A percentile compares a stretch with the other conserved stretches of the same genome.
Evolutionary conservation across 2,113 vertebrate species (phyloP).

Genomic region (Vidua macroura): DNA sequence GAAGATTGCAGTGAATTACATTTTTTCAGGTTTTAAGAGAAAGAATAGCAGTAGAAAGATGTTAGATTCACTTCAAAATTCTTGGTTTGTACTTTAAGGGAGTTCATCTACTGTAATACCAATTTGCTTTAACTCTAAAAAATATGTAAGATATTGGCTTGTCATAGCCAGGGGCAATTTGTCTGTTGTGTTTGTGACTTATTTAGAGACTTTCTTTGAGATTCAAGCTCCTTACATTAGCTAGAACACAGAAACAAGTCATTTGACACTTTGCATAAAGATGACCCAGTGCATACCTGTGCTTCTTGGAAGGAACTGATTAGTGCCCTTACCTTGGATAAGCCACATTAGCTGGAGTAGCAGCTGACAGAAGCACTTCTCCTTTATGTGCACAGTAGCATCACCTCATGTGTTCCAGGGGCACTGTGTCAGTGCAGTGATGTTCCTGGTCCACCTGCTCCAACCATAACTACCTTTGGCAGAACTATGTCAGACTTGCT

Average conservation of each 20-base stretch:
- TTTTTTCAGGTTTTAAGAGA: background rate
- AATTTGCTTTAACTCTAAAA: background rate
- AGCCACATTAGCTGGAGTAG: background rate
- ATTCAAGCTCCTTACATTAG: background rate
- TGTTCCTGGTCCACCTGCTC: background rate
- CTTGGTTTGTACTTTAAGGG: background rate
- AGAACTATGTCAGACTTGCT: background rate
- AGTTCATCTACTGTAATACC: background rate
- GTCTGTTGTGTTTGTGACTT: background rate
- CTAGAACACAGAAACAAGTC: background rate
- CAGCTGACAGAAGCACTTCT: background rate
- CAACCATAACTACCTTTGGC: rapidly evolving
- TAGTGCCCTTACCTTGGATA: background rate
- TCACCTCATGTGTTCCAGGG: background rate
- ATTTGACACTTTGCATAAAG: background rate
- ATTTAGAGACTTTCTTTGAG: background rate
- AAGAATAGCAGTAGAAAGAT: background rate
- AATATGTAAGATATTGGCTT: background rate
- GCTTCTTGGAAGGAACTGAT: background rate
- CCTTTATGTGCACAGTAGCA: background rate
- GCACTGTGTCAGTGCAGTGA: background rate
- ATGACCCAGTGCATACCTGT: background rate
- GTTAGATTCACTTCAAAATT: background rate
- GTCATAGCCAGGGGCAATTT: background rate
- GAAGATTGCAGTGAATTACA: background rate